phyloP scores from a whole-genome alignment of 2,888 invertebrate species.

The Cheilosia soror region DNA sequence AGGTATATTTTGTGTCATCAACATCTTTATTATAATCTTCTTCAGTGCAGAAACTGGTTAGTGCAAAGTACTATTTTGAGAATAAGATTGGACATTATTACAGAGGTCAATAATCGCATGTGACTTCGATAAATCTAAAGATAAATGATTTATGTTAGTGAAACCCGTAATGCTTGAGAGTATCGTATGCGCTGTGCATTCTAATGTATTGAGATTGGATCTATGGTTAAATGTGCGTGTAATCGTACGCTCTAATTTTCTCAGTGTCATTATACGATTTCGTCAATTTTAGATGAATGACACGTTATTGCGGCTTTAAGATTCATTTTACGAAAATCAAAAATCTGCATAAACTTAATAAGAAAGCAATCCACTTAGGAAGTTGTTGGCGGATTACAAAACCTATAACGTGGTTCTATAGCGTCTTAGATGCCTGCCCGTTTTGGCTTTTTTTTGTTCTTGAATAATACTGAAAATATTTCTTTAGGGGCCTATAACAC shows the following conservation, averaged over 20 bases:
- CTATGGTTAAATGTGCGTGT: neutral
- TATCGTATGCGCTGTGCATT: conserved; percentile 12
- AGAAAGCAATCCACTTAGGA: too few species aligned
- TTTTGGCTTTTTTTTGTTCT: too few species aligned
- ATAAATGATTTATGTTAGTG: conserved; percentile 3
- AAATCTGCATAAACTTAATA: too few species aligned
- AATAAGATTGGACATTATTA: conserved; percentile 14
- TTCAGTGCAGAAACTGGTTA: conserved; percentile 53
- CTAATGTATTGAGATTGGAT: conserved; percentile 8
- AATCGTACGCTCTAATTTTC: neutral
- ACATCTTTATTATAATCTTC: conserved; percentile 32
- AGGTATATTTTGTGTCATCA: conserved; percentile 39
- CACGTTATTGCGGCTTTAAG: neutral
- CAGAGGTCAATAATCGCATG: conserved; percentile 66
- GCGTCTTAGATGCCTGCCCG: too few species aligned
- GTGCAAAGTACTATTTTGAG: conserved; percentile 14
- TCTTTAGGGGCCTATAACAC: too few species aligned
- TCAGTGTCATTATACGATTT: neutral
- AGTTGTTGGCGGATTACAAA: too few species aligned
- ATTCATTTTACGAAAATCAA: too few species aligned
- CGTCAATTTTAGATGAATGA: neutral
- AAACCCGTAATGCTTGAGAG: neutral
- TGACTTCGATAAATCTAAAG: conserved; percentile 20
- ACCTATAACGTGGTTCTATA: too few species aligned
- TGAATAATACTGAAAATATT: too few species aligned